phyloP scores from a whole-genome alignment of 1,140 invertebrate genomes.

The Orchestia grillus region DNA sequence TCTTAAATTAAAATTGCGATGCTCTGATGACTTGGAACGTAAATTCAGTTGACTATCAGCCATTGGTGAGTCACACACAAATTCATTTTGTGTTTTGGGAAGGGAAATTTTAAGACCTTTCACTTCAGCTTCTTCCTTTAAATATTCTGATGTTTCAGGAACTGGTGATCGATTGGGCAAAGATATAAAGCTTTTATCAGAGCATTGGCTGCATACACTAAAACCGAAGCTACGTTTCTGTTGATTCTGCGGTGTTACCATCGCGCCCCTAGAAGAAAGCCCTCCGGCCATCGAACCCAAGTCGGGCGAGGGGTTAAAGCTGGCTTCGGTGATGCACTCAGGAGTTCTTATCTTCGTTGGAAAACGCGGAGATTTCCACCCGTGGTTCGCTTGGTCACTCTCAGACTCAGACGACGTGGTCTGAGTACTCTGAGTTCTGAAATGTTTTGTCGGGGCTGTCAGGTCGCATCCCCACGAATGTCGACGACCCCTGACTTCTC shows the following conservation, averaged over 20 bases:
- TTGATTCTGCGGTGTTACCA: neutral
- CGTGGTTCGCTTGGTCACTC: neutral
- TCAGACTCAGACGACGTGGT: slow-evolving; percentile 23
- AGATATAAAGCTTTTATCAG: neutral
- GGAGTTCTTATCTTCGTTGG: neutral
- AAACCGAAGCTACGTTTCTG: neutral
- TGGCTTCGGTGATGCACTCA: neutral
- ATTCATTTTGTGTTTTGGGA: neutral
- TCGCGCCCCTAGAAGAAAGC: neutral
- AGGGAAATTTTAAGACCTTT: neutral
- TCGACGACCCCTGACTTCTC: neutral
- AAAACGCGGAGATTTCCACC: neutral
- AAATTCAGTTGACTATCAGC: neutral
- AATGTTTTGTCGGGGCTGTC: neutral
- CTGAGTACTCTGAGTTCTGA: slow-evolving; percentile 31
- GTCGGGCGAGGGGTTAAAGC: neutral
- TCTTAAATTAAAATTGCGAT: neutral
- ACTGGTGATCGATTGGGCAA: neutral
- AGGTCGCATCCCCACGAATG: slow-evolving; percentile 19
- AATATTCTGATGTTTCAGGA: neutral
- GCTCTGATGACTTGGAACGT: neutral
- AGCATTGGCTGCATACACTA: slow-evolving; percentile 3
- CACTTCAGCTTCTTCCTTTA: neutral
- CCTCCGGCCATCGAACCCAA: neutral
- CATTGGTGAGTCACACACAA: neutral